These are phyloP conservation scores for Arctia plantaginis DNA, from an alignment of 2,888 invertebrate species.

Conservation along the genomic window DNA sequence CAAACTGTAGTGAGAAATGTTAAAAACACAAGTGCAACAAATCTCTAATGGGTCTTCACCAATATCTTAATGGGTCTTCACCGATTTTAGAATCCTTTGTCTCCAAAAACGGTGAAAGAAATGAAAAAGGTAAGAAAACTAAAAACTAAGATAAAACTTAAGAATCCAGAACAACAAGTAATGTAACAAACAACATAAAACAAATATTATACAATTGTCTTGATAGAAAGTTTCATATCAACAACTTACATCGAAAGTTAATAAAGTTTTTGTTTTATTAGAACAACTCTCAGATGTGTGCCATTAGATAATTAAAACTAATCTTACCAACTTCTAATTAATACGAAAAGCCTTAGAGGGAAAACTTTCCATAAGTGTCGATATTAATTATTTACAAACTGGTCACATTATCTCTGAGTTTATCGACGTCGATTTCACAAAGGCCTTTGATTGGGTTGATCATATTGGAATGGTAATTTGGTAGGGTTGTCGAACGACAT, in stretches of 20 bases:
- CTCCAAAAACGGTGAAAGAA: no score
- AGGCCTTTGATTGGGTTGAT: constrained; percentile 38
- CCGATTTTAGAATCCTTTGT: no score
- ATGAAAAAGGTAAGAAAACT: no score
- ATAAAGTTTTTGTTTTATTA: neutral
- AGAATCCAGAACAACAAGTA: neutral
- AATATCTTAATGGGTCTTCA: no score
- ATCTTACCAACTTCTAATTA: constrained; percentile 41
- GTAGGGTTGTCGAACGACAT: constrained; percentile 13
- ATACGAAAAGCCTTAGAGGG: constrained; percentile 21
- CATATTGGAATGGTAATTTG: constrained; percentile 46
- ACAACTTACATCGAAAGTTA: neutral
- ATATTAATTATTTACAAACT: constrained; percentile 41
- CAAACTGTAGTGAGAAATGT: no score
- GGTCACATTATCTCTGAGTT: constrained; percentile 38
- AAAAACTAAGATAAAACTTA: neutral
- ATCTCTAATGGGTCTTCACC: no score
- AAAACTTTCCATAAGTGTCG: constrained; percentile 17
- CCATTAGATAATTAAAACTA: constrained; percentile 41
- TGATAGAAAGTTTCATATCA: neutral
- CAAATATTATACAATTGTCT: neutral
- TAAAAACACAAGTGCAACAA: no score
- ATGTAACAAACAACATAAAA: neutral
- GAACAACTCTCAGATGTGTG: constrained; percentile 44
- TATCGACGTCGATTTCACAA: constrained; percentile 36